Evolutionary conservation across 2,797 vertebrate genomes (phyloP), one percentile per base, ranked within the genome.

Genomic region (Orestias chungarensis): DNA sequence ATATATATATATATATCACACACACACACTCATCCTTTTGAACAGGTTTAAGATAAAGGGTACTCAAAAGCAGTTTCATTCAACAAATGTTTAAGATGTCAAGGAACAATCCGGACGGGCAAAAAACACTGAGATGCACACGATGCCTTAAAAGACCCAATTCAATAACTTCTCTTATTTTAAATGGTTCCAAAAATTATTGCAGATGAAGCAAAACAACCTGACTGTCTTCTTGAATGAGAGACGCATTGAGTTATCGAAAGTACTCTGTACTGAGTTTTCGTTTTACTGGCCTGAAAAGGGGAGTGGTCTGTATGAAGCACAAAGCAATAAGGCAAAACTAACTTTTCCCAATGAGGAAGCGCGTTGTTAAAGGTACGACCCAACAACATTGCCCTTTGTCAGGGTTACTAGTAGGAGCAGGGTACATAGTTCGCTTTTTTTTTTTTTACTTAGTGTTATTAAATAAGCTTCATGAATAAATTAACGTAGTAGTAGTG

Each of bases 61-160:
- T 6, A 57, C 23, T 4, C 12, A 72, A 61, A 72, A 73, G 47
- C 59, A 68, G 54, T 18, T 49, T 42, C 14, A 14, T 66, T 10
- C 35, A 40, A n/a, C 7, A 61, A 61, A 61, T 5, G 0, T n/a
- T n/a, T n/a, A n/a, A n/a, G n/a, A n/a, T n/a, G n/a, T n/a, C n/a
- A n/a, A n/a, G n/a, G n/a, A n/a, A n/a, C n/a, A n/a, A n/a, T n/a
- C n/a, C n/a, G n/a, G n/a, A n/a, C n/a, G n/a, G n/a, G n/a, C n/a
- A n/a, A n/a, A n/a, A n/a, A n/a, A n/a, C n/a, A n/a, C n/a, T n/a
- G n/a, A n/a, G 4, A 31, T 33, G 70, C 5, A 71, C 8, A 38
- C 12, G 59, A 68, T 3, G 15, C 40, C 23, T 62, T 23, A 66
- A 42, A 74, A 71, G 9, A 68, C 27, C 14, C n/a, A 25, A 25